Evolutionary conservation across 2,113 vertebrate species (phyloP).

Genomic region (Puma concolor): DNA sequence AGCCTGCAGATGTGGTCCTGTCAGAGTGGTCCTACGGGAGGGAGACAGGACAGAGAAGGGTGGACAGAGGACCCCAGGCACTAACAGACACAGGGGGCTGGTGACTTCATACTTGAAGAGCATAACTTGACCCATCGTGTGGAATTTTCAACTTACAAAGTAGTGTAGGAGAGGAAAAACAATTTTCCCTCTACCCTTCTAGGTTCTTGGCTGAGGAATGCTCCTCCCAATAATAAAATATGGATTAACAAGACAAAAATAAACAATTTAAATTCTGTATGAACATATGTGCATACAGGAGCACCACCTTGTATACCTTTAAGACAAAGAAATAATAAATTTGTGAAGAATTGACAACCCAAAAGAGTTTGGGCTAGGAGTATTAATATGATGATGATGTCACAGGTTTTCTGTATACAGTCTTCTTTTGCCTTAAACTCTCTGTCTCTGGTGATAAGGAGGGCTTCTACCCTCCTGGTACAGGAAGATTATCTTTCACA

Average conservation of each 20-base stretch:
- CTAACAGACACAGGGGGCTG: background rate
- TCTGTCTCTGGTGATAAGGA: background rate
- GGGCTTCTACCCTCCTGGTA: background rate
- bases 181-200: background rate
- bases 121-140: background rate
- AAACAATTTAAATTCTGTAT: background rate
- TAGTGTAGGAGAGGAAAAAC: background rate
- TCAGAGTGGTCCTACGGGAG: too few species aligned
- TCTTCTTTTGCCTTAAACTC: background rate
- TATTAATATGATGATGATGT: background rate
- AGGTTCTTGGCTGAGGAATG: background rate
- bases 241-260: background rate
- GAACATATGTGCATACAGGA: background rate
- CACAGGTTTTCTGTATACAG: background rate
- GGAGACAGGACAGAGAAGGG: background rate
- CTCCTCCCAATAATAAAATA: background rate
- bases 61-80: background rate
- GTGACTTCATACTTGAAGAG: background rate
- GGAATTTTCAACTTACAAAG: background rate
- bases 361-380: background rate
- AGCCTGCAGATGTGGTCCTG: background rate
- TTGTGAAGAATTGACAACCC: background rate
- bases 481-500: background rate
- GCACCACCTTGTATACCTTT: background rate
- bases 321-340: background rate